Percentiles rank a stretch among this genome's conserved stretches.
Conservation (phyloP, 2,888 invertebrate species). For the Philaethria dido region DNA sequence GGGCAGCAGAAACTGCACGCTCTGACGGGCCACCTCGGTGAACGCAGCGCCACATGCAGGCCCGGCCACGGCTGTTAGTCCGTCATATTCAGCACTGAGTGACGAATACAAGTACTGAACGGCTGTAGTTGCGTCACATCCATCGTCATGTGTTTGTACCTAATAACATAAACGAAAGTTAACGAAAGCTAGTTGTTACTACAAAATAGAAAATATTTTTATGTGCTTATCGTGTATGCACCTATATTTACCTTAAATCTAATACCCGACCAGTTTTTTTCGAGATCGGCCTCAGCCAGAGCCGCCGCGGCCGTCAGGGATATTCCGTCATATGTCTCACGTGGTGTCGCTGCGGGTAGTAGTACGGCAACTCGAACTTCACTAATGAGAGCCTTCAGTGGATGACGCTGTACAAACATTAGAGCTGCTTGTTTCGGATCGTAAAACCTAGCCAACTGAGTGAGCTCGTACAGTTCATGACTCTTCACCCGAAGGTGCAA, state of each 20-base stretch:
- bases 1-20: constrained; percentile 61
- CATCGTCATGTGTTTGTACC: constrained; percentile 62
- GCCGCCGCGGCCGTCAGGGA: constrained; percentile 62
- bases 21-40: constrained; percentile 65
- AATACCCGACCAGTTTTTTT: constrained; percentile 32
- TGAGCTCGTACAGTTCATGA: constrained; percentile 52
- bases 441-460: constrained; percentile 40
- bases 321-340: constrained; percentile 54
- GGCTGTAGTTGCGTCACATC: constrained; percentile 63
- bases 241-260: constrained; percentile 41
- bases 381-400: constrained; percentile 47
- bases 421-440: constrained; percentile 52
- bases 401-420: constrained; percentile 50
- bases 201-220: too few species aligned
- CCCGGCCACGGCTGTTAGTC: constrained; percentile 66
- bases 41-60: constrained; percentile 70
- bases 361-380: constrained; percentile 61
- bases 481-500: constrained; percentile 53
- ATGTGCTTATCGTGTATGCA: background rate
- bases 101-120: constrained; percentile 66
- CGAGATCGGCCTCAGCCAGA: constrained; percentile 59
- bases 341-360: constrained; percentile 51
- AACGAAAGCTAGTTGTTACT: too few species aligned
- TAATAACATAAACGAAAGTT: constrained; percentile 37
- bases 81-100: constrained; percentile 62